Conservation (phyloP, 1,140 invertebrate species). For the Cotesia typhae region DNA sequence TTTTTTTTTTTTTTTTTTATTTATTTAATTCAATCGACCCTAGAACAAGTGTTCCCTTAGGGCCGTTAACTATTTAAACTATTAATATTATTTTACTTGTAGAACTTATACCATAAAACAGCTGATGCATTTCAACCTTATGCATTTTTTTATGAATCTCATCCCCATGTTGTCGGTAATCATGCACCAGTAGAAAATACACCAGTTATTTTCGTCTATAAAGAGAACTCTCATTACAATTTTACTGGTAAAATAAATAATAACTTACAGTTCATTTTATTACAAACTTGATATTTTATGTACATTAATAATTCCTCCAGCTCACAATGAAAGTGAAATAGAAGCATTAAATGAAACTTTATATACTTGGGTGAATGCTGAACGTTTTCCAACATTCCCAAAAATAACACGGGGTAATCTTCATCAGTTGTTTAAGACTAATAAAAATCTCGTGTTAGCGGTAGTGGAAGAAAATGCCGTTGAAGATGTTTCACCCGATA, state of each 20-base stretch:
- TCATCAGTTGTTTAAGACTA: conserved; percentile 82
- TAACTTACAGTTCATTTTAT: conserved; percentile 2
- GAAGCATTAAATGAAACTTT: conserved; percentile 74
- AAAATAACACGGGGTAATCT: conserved; percentile 87
- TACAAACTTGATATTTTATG: conserved; percentile 35
- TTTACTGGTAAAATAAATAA: conserved; percentile 70
- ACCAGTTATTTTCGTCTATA: conserved; percentile 84
- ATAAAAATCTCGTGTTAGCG: conserved; percentile 86
- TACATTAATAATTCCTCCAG: conserved; percentile 42
- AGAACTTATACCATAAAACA: conserved; percentile 79
- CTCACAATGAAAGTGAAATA: conserved; percentile 64
- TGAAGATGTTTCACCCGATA: conserved; percentile 80
- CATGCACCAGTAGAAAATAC: conserved; percentile 73
- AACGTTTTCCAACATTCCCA: conserved; percentile 90
- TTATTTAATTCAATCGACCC: background rate
- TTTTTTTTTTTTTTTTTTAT: background rate
- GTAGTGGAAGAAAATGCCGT: conserved; percentile 89
- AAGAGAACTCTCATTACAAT: conserved; percentile 78
- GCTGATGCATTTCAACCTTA: conserved; percentile 83
- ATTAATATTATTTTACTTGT: conserved; percentile 46
- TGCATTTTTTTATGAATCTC: conserved; percentile 85
- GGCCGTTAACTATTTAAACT: background rate
- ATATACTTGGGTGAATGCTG: conserved; percentile 87
- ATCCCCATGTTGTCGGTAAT: conserved; percentile 72
- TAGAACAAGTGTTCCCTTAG: too few species aligned